Evolutionary conservation across 2,113 vertebrate genomes (phyloP), one percentile per base, ranked within the genome.

Genomic region (Tupaia tana): DNA sequence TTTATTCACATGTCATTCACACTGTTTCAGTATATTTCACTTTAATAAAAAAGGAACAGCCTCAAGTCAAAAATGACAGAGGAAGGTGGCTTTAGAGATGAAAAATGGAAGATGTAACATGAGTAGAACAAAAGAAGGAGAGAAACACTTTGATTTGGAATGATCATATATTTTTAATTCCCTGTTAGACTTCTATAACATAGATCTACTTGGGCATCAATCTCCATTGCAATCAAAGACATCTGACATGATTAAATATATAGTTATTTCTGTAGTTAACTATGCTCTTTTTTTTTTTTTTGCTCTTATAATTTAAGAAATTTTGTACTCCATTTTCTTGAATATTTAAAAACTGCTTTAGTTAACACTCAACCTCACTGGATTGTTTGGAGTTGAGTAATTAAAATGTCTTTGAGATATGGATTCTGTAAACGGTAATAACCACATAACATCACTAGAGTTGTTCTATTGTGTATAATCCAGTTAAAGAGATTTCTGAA

Each of bases 381-480:
- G 22, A 58, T 95, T 78, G 13, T 81, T 61, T 83, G 52, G 34
- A 11, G 56, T 54, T 93, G 73, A 95, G 90, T 90, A 96, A 96
- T 92, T 91, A 82, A 94, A 92, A 92, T 79, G 67, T 56, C 73
- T 92, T 89, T 87, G 81, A 88, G 88, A 96, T 54, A 86, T 7
- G 31, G 34, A 15, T 3, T 90, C 78, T 95, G 7, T 80, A 89
- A 95, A 91, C 59, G 56, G 13, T 94, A 94, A 96, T 92, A 66
- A 64, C 22, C 69, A 92, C 52, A 90, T 86, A 82, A 92, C 22
- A 13, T 73, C 71, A 29, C 71, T 81, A 31, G 12, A 86, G 70
- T 61, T 74, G 59, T 82, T 56, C 70, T 80, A 29, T 52, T 71
- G 61, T 54, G 34, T 16, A 74, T 92, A 95, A 97, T 71, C 61